Evolutionary conservation across 2,113 vertebrate species (phyloP), one percentile per base, ranked within the genome.

Genomic region (Silurus meridionalis): DNA sequence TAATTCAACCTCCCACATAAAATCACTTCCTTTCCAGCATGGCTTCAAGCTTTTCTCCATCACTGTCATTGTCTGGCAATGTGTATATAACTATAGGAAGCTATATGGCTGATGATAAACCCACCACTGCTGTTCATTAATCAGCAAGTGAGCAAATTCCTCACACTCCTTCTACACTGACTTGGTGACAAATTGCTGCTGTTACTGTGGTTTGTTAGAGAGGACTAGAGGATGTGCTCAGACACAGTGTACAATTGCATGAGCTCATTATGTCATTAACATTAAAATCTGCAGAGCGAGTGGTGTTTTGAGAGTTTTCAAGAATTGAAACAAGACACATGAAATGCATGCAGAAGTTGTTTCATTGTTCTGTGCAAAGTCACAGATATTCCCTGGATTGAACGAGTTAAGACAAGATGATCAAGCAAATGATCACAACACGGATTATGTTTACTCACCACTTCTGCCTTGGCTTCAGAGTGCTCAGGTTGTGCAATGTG

Each of bases 391-490:
- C 50, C 81, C 82, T 60, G 77, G 82, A 71, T 78, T 82, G 77
- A 74, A 64, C 60, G 25, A 58, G 85, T 71, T 80, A 84, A 87
- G 82, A 67, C 64, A 66, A 63, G 61, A 83, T 72, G 71, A 83
- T 28, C 82, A 85, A 83, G 85, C 72, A 87, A 89, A 91, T 90
- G 21, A 87, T 71, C 82, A 89, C 55, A 92, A 89, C 63, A 58
- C 84, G 89, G 92, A 77, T 28, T 60, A 85, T 61, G 85, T 89
- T 87, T 83, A 95, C 95, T 95, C 88, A 95, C 95, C 93, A 90
- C 90, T 90, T 91, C 92, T 28, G 71, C 77, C 85, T 89, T 89
- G 90, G 92, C 90, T 93, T 94, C 90, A 93, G 90, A 90, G 86
- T 81, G 90, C 66, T 84, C 64, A 78, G 89, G 82, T 90, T 92